These are phyloP conservation scores for Oenanthe oenanthe DNA, from an alignment of 2,113 vertebrate species.

Conservation along the genomic window DNA sequence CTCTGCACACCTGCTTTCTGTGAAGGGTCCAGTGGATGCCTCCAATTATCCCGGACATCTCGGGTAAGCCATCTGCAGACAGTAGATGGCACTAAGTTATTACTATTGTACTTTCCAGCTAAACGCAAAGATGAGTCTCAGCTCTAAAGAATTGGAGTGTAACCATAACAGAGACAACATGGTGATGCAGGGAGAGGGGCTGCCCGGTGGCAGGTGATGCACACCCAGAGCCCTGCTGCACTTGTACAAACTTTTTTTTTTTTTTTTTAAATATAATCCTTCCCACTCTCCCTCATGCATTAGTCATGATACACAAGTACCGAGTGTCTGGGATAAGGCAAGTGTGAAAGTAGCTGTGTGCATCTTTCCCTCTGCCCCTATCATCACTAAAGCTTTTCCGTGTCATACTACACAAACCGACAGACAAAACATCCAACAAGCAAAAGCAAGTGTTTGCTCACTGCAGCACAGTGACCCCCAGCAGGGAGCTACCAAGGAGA, in stretches of 20 bases:
- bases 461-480: too few relatives aligned
- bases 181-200: neutral
- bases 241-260: rapidly evolving
- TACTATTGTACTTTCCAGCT: neutral
- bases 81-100: conserved; percentile 4
- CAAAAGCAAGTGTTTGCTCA: neutral
- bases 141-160: rapidly evolving
- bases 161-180: rapidly evolving
- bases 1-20: too few relatives aligned
- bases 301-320: too few relatives aligned
- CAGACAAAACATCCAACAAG: neutral
- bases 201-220: neutral
- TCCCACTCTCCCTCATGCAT: neutral
- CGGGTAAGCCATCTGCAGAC: neutral
- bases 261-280: neutral
- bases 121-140: rapidly evolving
- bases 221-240: too few relatives aligned
- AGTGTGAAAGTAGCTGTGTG: rapidly evolving
- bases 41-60: neutral
- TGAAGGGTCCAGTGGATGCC: rapidly evolving
- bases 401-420: neutral
- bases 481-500: neutral
- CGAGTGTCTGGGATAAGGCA: neutral
- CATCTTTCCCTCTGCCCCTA: rapidly evolving
- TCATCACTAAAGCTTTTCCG: rapidly evolving